phyloP scores from a whole-genome alignment of 2,113 vertebrate genomes.

The Lepisosteus oculatus region DNA sequence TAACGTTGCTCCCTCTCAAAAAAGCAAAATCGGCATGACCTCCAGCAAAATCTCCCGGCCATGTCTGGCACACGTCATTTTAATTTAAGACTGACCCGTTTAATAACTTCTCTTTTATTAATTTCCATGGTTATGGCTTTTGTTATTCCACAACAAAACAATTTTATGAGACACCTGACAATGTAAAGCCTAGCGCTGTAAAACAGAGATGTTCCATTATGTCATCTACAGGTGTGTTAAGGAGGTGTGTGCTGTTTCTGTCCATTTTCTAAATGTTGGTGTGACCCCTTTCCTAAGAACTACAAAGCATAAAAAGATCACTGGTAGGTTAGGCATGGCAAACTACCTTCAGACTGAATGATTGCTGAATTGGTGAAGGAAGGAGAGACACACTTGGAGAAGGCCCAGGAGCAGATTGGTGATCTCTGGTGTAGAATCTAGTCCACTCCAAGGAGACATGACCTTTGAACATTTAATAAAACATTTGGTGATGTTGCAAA shows the following conservation, averaged over 20 bases:
- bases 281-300: no score
- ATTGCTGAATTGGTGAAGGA: no score
- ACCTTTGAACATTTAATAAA: no score
- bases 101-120: conserved; percentile 35
- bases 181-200: conserved; percentile 41
- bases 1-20: conserved; percentile 16
- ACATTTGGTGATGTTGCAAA: no score
- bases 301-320: no score
- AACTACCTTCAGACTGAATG: no score
- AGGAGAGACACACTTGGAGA: no score
- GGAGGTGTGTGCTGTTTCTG: conserved; percentile 1
- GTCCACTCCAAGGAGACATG: no score
- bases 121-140: conserved; percentile 52
- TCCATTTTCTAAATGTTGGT: neutral
- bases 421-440: no score
- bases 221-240: conserved; percentile 59
- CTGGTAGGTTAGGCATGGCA: no score
- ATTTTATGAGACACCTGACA: conserved; percentile 53
- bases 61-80: conserved; percentile 52
- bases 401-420: no score
- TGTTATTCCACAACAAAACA: conserved; percentile 61
- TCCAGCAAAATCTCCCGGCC: conserved; percentile 27
- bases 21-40: neutral
- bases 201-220: conserved; percentile 62
- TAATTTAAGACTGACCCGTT: conserved; percentile 49